A percentile compares a stretch with the other conserved stretches of the same genome.
phyloP scores from a whole-genome alignment of 1,140 invertebrate genomes.

The Lepidotrigona ventralis region DNA sequence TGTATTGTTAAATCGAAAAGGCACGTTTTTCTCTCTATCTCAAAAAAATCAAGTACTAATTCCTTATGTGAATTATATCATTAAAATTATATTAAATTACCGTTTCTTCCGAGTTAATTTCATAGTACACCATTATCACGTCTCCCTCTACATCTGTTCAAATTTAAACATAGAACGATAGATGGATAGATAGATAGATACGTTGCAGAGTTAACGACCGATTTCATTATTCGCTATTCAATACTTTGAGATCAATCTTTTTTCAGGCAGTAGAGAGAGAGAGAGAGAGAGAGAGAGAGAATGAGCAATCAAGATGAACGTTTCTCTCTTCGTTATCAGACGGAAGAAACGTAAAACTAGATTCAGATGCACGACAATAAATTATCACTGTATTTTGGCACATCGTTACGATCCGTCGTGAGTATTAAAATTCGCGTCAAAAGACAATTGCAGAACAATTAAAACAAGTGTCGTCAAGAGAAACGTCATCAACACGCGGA shows the following conservation, averaged over 20 bases:
- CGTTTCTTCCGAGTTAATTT: too few relatives aligned
- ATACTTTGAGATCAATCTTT: neutral
- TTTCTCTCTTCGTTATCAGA: neutral
- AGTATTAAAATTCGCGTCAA: neutral
- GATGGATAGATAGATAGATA: neutral
- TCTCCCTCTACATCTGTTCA: too few relatives aligned
- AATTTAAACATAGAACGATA: neutral
- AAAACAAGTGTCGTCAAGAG: neutral
- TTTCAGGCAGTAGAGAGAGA: neutral
- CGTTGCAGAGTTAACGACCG: slow-evolving; percentile 24
- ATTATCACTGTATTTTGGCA: slow-evolving; percentile 51
- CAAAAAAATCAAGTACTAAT: too few relatives aligned
- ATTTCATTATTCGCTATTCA: neutral
- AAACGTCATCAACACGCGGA: neutral
- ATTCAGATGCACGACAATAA: slow-evolving; percentile 19
- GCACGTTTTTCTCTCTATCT: too few relatives aligned
- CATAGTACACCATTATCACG: too few relatives aligned
- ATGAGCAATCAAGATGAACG: neutral
- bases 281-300: neutral
- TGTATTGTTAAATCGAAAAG: too few relatives aligned
- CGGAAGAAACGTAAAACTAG: neutral
- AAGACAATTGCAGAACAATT: neutral
- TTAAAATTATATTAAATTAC: too few relatives aligned
- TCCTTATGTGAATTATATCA: too few relatives aligned
- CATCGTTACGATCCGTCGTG: slow-evolving; percentile 19